Percentiles rank a stretch among this genome's conserved stretches.
Conservation (phyloP, 2,888 invertebrate species). For the Halictus quadricinctus region DNA sequence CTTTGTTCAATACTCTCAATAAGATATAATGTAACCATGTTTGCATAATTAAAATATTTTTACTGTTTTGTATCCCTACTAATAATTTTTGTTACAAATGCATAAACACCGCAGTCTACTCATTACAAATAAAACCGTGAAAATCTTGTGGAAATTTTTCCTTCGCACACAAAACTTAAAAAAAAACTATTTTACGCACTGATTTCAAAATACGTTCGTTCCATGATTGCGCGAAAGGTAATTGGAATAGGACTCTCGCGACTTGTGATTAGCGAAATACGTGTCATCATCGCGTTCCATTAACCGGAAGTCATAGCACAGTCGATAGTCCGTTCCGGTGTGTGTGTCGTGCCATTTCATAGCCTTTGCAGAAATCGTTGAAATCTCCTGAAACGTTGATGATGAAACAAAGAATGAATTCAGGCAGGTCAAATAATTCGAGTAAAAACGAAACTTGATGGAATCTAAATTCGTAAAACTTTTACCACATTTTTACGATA, state of each 20-base stretch:
- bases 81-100: neutral
- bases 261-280: conserved; percentile 13
- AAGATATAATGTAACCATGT: neutral
- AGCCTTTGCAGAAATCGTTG: neutral
- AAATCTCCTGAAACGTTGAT: neutral
- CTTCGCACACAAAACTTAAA: neutral
- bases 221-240: conserved; percentile 10
- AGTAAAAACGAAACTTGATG: too few relatives aligned
- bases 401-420: neutral
- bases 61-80: neutral
- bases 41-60: neutral
- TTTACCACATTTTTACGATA: too few relatives aligned
- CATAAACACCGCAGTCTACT: neutral
- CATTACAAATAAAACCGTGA: neutral
- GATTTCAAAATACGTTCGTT: conserved; percentile 21
- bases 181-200: neutral
- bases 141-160: neutral
- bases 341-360: neutral
- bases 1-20: too few relatives aligned
- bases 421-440: neutral
- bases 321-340: neutral
- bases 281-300: conserved; percentile 17
- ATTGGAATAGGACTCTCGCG: neutral
- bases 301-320: conserved; percentile 7
- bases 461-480: too few relatives aligned